Evolutionary conservation across 1,140 invertebrate species (phyloP).

Genomic region (Microplitis demolitor): DNA sequence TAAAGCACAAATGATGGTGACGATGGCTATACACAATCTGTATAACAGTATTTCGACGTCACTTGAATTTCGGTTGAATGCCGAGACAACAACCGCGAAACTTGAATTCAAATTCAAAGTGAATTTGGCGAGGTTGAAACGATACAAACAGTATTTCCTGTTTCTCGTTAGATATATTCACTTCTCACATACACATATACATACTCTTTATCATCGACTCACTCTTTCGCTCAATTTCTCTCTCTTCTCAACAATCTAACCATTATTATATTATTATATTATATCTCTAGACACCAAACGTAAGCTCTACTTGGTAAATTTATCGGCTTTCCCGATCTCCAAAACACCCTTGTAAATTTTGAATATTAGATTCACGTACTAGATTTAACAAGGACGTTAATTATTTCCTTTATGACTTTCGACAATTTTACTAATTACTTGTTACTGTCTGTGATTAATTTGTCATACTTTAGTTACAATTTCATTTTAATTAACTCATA

Average conservation of each 20-base stretch:
- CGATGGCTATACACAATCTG: slow-evolving; percentile 5
- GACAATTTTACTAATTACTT: slow-evolving; percentile 14
- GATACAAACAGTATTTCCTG: slow-evolving; percentile 20
- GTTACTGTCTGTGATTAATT: slow-evolving; percentile 1
- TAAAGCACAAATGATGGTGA: not conserved
- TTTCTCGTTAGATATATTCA: not conserved
- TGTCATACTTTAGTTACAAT: not conserved
- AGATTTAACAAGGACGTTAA: slow-evolving; percentile 2
- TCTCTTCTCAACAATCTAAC: not conserved
- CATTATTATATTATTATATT: not conserved
- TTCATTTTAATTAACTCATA: not conserved
- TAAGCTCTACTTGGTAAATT: slow-evolving; percentile 20
- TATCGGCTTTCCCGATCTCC: not conserved
- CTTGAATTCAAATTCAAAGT: slow-evolving; percentile 22
- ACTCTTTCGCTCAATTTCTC: not conserved
- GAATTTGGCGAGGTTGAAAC: slow-evolving; percentile 10
- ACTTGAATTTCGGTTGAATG: slow-evolving; percentile 15
- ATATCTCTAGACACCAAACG: slow-evolving; percentile 13
- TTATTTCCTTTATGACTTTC: slow-evolving; percentile 9
- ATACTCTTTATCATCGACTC: not conserved
- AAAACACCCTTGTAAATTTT: slow-evolving; percentile 19
- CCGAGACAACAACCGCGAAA: slow-evolving; percentile 29
- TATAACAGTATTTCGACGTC: not conserved
- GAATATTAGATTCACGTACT: slow-evolving; percentile 27
- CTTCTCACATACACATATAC: too few relatives aligned